A percentile compares a stretch with the other conserved stretches of the same genome.
Conservation (phyloP, 2,113 vertebrate genomes). For the Empidonax alnorum region DNA sequence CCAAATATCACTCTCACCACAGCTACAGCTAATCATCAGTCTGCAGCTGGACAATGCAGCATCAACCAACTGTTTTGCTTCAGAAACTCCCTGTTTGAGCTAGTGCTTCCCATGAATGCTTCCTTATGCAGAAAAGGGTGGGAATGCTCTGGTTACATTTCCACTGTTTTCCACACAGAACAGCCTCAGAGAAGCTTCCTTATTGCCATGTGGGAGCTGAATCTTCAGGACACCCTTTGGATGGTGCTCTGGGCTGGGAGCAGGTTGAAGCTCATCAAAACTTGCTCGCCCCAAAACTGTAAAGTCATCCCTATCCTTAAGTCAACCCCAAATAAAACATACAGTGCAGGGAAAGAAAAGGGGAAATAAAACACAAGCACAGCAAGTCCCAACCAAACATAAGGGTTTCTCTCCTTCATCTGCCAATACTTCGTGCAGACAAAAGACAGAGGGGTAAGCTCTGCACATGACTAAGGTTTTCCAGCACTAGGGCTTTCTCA, state of each 20-base stretch:
- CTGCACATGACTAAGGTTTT: not conserved
- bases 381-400: not conserved
- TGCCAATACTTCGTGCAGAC: not conserved
- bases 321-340: not conserved
- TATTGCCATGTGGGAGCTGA: not conserved
- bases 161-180: not conserved
- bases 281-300: accelerated
- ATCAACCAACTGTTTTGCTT: not conserved
- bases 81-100: not conserved
- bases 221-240: not conserved
- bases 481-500: not conserved
- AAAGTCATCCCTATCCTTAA: not conserved
- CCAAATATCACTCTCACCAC: not conserved
- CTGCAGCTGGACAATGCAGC: not conserved
- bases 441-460: not conserved
- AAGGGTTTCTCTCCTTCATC: not conserved
- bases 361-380: not conserved
- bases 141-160: not conserved
- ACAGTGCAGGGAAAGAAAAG: not conserved
- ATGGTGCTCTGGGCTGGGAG: not conserved
- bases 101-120: not conserved
- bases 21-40: not conserved
- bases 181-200: not conserved
- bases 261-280: not conserved
- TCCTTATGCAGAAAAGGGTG: not conserved